Evolutionary conservation across 1,140 invertebrate genomes (phyloP), one percentile per base, ranked within the genome.

Genomic region (Caenorhabditis inopinata): DNA sequence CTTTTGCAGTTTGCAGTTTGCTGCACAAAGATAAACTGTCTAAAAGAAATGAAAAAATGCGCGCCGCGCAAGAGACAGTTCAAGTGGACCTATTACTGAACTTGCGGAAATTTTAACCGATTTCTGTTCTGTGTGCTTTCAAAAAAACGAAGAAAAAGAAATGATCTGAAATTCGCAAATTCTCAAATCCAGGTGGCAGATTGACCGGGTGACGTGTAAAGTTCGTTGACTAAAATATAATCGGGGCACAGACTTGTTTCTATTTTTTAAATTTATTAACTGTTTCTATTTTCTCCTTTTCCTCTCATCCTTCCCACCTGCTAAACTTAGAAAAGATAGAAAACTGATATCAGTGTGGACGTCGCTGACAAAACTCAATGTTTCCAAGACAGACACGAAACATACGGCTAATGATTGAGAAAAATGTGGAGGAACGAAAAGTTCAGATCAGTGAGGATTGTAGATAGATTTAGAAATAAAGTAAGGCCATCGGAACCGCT

Each of bases 261-360:
- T 14, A 11, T 58, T 58, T n/a, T 58, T 21, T n/a, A n/a, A n/a
- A n/a, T 42, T 18, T 42, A 21, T 2, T 68, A 2, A 16, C 32
- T 21, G 6, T 18, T 42, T 29, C 4, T 21, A 42, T 42, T 42
- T 42, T 42, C 14, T 42, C 14, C 14, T 42, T 42, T 42, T 14
- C 38, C 5, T 14, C 38, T 7, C 38, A 7, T 5, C 38, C 38
- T 14, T 14, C 38, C 14, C 14, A 7, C 38, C 38, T 42, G 6
- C 38, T 14, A 42, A 5, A 14, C 38, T 7, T 42, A 14, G 6
- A 7, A 58, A 2, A 6, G 51, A 58, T 58, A 68, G 58, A 68
- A 68, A 29, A 38, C 32, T 68, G 58, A 68, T 68, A 68, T 38
- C 29, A 35, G n/a, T n/a, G n/a, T 21, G 58, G 58, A 68, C 58